A percentile compares a stretch with the other conserved stretches of the same genome.
phyloP scores from a whole-genome alignment of 2,888 invertebrate species.

The Phaedon cochleariae region DNA sequence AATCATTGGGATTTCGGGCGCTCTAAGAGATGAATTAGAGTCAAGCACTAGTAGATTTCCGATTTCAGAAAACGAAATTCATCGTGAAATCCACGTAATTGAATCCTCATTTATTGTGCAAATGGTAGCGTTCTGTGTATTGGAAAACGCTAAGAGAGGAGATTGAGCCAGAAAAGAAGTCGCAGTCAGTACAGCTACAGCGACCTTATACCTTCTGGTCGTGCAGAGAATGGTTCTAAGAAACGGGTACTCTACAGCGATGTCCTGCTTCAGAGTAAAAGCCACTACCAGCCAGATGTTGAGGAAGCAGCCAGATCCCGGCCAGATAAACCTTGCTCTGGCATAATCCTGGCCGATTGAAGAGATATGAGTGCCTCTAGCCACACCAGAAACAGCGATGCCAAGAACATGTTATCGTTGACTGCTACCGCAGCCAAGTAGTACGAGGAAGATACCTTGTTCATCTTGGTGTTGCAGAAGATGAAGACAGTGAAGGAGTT shows the following conservation, averaged over 20 bases:
- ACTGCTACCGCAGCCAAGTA: slow-evolving; percentile 80
- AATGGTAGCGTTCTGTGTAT: slow-evolving; percentile 40
- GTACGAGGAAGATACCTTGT: slow-evolving; percentile 78
- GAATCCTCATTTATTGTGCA: slow-evolving; percentile 67
- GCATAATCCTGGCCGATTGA: slow-evolving; percentile 71
- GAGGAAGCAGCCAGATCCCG: slow-evolving; percentile 76
- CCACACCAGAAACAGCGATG: slow-evolving; percentile 75
- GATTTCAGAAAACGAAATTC: slow-evolving; percentile 77
- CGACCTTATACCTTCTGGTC: slow-evolving; percentile 69
- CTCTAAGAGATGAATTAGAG: too few species aligned
- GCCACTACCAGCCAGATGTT: slow-evolving; percentile 88
- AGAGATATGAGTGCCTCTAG: slow-evolving; percentile 70
- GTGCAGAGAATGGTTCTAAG: slow-evolving; percentile 74
- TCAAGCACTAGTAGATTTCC: too few species aligned
- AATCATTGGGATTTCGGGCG: too few species aligned
- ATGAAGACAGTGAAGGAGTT: slow-evolving; percentile 78
- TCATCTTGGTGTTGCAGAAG: slow-evolving; percentile 76
- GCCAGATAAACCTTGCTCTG: slow-evolving; percentile 78
- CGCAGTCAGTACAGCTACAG: slow-evolving; percentile 60
- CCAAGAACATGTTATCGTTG: slow-evolving; percentile 79
- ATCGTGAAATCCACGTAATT: slow-evolving; percentile 77
- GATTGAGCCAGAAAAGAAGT: slow-evolving; percentile 67
- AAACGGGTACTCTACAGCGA: slow-evolving; percentile 82
- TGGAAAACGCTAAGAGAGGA: slow-evolving; percentile 67
- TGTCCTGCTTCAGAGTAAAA: slow-evolving; percentile 85